Evolutionary conservation across 2,113 vertebrate species (phyloP).

Genomic region (Ochotona princeps): DNA sequence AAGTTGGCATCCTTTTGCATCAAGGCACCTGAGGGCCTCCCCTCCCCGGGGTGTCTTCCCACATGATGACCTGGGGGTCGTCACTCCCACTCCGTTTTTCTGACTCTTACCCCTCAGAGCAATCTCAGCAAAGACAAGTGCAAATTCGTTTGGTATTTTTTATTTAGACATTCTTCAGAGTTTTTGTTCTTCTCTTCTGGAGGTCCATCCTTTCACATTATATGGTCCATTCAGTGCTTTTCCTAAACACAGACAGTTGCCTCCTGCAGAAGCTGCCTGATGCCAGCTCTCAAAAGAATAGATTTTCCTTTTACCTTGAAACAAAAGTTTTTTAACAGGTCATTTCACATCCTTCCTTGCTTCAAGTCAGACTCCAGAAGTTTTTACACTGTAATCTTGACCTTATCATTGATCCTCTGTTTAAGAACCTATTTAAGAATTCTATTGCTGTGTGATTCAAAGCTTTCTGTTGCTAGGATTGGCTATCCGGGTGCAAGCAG

Average conservation of each 20-base stretch:
- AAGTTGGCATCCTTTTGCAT: not conserved
- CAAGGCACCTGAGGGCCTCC: too few species aligned
- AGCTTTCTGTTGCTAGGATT: not conserved
- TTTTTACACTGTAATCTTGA: slow-evolving; percentile 18
- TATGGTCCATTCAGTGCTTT: not conserved
- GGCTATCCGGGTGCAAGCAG: not conserved
- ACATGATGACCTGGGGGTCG: not conserved
- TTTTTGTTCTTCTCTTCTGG: not conserved
- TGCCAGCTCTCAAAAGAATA: not conserved
- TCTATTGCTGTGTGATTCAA: not conserved
- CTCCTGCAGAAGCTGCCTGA: not conserved
- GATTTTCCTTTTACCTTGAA: not conserved
- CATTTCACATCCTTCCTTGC: not conserved
- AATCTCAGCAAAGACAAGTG: not conserved
- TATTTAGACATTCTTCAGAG: not conserved
- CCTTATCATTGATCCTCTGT: not conserved
- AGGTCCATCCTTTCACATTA: not conserved
- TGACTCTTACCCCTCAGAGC: not conserved
- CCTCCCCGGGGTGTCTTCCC: too few species aligned
- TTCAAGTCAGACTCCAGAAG: not conserved
- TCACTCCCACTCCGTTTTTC: not conserved
- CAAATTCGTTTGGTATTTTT: not conserved
- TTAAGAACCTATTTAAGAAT: not conserved
- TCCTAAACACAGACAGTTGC: not conserved
- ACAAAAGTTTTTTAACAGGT: not conserved